These are phyloP conservation scores for Cichladusa arquata DNA, from an alignment of 2,113 vertebrate genomes.

Conservation along the genomic window DNA sequence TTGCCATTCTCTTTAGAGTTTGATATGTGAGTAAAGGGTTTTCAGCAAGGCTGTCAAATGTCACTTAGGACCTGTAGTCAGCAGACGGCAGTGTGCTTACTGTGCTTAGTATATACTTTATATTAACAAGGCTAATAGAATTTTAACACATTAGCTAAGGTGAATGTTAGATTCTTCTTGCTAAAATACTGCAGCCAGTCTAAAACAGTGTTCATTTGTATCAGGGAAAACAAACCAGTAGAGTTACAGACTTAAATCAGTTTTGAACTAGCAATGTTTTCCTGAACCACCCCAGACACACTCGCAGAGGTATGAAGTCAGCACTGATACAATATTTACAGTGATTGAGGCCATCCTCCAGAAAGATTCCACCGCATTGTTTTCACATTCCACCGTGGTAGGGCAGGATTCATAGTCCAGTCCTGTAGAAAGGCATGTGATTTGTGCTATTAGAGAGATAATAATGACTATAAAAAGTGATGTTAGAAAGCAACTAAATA, in stretches of 20 bases:
- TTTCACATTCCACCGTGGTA: slow-evolving; percentile 65
- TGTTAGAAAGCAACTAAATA: not conserved
- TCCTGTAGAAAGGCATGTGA: slow-evolving; percentile 26
- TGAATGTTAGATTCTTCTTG: not conserved
- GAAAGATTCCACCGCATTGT: slow-evolving; percentile 74
- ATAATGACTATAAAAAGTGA: not conserved
- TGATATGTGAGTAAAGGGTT: not conserved
- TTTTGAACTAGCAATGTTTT: not conserved
- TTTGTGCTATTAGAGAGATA: not conserved
- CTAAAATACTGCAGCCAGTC: not conserved
- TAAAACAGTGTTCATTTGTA: not conserved
- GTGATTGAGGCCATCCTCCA: slow-evolving; percentile 73
- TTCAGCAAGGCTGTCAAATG: not conserved
- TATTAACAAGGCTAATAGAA: not conserved
- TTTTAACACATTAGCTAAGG: not conserved
- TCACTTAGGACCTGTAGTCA: not conserved
- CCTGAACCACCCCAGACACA: not conserved
- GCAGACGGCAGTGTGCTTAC: not conserved
- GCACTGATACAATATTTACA: slow-evolving; percentile 36
- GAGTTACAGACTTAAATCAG: not conserved
- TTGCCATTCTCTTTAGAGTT: not conserved
- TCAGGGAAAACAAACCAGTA: not conserved
- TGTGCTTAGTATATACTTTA: not conserved
- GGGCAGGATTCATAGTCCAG: slow-evolving; percentile 77
- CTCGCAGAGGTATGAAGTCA: not conserved